A percentile compares a stretch with the other conserved stretches of the same genome.
phyloP scores from a whole-genome alignment of 2,888 invertebrate species.

The Phortica magna region DNA sequence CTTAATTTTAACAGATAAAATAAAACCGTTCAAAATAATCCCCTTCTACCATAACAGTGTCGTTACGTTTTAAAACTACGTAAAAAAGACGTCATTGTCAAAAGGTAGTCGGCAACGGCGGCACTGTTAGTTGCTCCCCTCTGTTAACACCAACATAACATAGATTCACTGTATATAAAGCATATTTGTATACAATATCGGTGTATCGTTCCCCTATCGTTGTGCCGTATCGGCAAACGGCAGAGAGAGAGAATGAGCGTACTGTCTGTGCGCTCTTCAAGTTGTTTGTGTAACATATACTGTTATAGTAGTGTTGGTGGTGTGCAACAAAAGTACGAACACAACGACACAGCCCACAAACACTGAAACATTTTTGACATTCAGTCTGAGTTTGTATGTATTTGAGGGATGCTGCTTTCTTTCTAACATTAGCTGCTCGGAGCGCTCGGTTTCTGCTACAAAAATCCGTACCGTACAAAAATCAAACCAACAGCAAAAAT shows the following conservation, averaged over 20 bases:
- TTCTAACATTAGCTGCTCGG: conserved; percentile 46
- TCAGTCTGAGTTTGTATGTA: background rate
- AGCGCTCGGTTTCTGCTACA: conserved; percentile 47
- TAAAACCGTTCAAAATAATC: too few relatives aligned
- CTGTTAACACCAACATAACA: background rate
- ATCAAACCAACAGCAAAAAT: conserved; percentile 57
- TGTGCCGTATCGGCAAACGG: conserved; percentile 1
- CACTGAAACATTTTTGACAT: conserved; percentile 11
- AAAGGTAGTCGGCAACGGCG: background rate
- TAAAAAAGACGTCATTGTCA: too few relatives aligned
- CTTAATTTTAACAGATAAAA: too few relatives aligned
- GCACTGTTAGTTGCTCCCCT: background rate
- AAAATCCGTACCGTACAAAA: conserved; percentile 66
- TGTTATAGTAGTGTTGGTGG: conserved; percentile 66
- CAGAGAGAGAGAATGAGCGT: background rate
- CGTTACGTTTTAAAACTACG: too few relatives aligned
- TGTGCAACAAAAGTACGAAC: conserved; percentile 43
- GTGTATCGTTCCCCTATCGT: background rate
- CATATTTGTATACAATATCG: background rate
- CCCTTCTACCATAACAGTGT: too few relatives aligned
- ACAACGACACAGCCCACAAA: conserved; percentile 36
- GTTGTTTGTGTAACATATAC: conserved; percentile 34
- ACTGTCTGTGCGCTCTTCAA: background rate
- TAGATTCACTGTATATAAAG: background rate
- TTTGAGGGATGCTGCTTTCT: conserved; percentile 36